Base-by-base conservation (phyloP, 35 echinoderm and acorn worm species). In the Apostichopus parvimensis region DNA sequence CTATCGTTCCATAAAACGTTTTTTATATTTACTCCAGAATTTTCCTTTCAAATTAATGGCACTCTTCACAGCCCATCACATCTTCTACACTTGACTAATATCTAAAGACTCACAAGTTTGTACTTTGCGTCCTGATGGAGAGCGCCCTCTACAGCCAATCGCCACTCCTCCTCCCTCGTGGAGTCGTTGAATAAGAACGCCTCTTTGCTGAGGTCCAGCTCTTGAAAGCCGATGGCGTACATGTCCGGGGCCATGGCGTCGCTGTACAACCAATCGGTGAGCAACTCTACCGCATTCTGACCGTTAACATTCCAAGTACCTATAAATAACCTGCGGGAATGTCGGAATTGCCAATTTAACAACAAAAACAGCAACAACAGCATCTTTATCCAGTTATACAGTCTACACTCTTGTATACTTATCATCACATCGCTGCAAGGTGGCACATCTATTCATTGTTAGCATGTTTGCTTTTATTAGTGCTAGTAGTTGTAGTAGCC, bases 231-330 rank as follows among this genome's bases (percentile, higher is more conserved):
- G 6, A 98, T 92, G 6, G 93, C 96, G 73, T 98, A 98, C 70
- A 98, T 92, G 80, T 95, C 94, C 52, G 96, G 94, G 20, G 82
- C 54, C 18, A 45, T 79, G 13, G 85, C 72, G 77, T 94, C 90
- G 6, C 54, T 57, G n/a, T 79, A 80, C 20, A 98, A 59, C 96
- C 96, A 98, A 34, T 85, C 77, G 1, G 13, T 68, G 17, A 98
- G 55, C 25, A 68, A 18, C 78, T 94, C 96, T 11, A 87, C 87
- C 1, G 96, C 83, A 53, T 77, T 84, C 59, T 98, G 95, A 23
- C 96, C 96, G 77, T 98, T 98, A 10, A 98, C 96, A 89, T 98
- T 98, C 96, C 96, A 98, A 87, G 96, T 98, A 6, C 96, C 96
- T 15, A 98, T 94, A 90, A 95, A 98, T 23, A 95, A 75, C 72